Percentiles rank a stretch among this genome's conserved stretches.
Conservation (phyloP, 2,797 vertebrate species). For the Eupleurogrammus muticus region DNA sequence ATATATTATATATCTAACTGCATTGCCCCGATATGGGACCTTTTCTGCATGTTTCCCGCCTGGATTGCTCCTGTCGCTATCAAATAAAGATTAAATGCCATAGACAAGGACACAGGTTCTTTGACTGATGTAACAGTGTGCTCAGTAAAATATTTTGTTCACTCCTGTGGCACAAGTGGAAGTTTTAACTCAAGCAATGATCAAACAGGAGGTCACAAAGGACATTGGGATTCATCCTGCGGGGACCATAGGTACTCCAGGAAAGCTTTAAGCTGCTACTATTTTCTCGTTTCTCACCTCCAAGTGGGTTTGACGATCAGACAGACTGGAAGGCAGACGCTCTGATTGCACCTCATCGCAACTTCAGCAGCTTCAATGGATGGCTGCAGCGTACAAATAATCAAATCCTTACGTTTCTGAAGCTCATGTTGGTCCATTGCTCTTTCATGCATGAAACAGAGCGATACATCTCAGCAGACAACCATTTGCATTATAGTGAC, state of each 20-base stretch:
- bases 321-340: too few relatives aligned
- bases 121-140: too few relatives aligned
- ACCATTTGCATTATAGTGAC: slow-evolving; percentile 22
- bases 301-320: too few relatives aligned
- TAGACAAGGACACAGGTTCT: neutral
- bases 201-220: neutral
- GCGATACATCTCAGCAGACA: slow-evolving; percentile 19
- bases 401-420: neutral
- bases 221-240: neutral
- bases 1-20: too few relatives aligned
- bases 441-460: neutral
- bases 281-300: too few relatives aligned
- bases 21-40: neutral
- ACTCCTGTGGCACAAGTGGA: too few relatives aligned
- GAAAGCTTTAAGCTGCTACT: too few relatives aligned
- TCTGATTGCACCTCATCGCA: too few relatives aligned
- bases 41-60: neutral
- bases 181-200: neutral
- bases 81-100: neutral
- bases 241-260: too few relatives aligned
- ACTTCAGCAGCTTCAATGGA: too few relatives aligned
- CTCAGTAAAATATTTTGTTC: too few relatives aligned
- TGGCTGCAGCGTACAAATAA: neutral
- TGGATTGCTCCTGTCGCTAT: neutral
- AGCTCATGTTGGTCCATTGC: neutral